phyloP scores from a whole-genome alignment of 2,888 invertebrate genomes.

The Ophraella communa region DNA sequence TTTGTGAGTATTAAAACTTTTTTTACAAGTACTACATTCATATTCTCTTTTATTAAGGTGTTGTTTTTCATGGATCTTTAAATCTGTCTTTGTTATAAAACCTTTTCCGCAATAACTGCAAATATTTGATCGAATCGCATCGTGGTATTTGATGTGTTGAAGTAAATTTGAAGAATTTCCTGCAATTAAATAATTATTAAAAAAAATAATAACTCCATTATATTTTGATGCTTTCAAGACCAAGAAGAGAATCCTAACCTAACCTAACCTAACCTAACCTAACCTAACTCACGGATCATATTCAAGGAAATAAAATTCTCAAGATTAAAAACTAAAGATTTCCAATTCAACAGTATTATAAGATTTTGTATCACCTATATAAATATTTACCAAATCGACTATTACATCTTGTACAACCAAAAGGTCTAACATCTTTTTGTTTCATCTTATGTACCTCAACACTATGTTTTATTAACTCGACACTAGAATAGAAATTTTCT shows the following conservation, averaged over 20 bases:
- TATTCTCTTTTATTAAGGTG: conserved; percentile 49
- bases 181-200: background rate
- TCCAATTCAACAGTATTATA: too few species aligned
- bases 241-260: too few species aligned
- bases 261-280: too few species aligned
- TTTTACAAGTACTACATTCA: conserved; percentile 46
- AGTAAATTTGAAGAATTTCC: conserved; percentile 45
- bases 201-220: background rate
- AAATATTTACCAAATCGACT: conserved; percentile 41
- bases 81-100: conserved; percentile 49
- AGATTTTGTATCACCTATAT: too few species aligned
- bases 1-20: conserved; percentile 50
- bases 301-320: too few species aligned
- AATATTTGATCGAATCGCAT: conserved; percentile 46
- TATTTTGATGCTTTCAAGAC: too few species aligned
- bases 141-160: conserved; percentile 50
- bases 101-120: conserved; percentile 57
- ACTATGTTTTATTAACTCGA: conserved; percentile 43
- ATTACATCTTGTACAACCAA: conserved; percentile 46
- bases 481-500: conserved; percentile 37
- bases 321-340: too few species aligned
- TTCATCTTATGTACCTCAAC: conserved; percentile 43
- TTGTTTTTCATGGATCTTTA: conserved; percentile 49
- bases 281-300: too few species aligned
- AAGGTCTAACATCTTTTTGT: conserved; percentile 45